Evolutionary conservation across 2,888 invertebrate genomes (phyloP), one percentile per base, ranked within the genome.

Genomic region (Synergus japonicus): DNA sequence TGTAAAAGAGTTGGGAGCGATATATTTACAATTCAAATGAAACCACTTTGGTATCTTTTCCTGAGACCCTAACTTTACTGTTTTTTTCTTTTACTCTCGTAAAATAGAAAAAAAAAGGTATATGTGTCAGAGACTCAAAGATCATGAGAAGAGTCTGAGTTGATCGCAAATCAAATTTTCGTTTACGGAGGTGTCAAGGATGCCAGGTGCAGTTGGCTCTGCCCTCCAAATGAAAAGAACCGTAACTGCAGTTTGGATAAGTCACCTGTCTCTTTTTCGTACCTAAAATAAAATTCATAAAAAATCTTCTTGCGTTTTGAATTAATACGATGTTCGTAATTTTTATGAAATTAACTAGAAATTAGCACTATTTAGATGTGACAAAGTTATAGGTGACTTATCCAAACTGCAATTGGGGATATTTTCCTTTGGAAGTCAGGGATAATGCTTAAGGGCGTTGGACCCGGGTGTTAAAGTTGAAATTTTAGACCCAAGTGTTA

Each of bases 21-120:
- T 73, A 73, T 37, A 54, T 54, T n/a, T 73, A 73, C 49, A 54
- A 73, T n/a, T 73, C n/a, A 37, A 54, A 73, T 54, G 58, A 73
- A 73, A 73, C 29, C 73, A 54, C 73, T 73, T 73, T 73, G 15
- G 12, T 54, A 37, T 73, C 73, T 54, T 73, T 73, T 37, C n/a
- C 54, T 37, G 18, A 66, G 43, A 18, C 43, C 12, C 66, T 10
- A 12, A 5, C 22, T 63, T 60, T 29, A 60, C 60, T 37, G n/a
- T 22, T 54, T 44, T 69, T 58, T 29, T 73, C 7, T 37, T n/a
- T 73, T 41, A 37, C 49, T 41, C 41, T 58, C n/a, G 22, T 22
- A 22, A 22, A 22, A 22, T 22, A 22, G 1, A 22, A 22, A 22
- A 22, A 22, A 22, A 22, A 22, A 22, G 7, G n/a, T 43, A 44